phyloP scores from a whole-genome alignment of 2,888 invertebrate species.

The Junonia oenone region DNA sequence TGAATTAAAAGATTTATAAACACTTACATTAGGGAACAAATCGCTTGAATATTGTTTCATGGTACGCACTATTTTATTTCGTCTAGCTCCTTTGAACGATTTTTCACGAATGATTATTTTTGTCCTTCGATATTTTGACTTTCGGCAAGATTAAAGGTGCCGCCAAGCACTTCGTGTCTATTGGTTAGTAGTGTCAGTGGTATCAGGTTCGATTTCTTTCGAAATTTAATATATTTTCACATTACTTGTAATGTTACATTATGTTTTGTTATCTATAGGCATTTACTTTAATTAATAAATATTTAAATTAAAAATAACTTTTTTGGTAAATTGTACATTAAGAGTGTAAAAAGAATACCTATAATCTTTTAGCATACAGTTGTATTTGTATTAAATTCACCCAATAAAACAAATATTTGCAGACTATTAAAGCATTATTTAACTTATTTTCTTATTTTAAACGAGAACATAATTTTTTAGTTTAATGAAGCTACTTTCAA shows the following conservation, averaged over 20 bases:
- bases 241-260: too few relatives aligned
- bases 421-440: neutral
- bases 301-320: too few relatives aligned
- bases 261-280: too few relatives aligned
- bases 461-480: neutral
- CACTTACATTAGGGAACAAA: slow-evolving; percentile 10
- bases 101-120: slow-evolving; percentile 7
- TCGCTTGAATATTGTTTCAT: neutral
- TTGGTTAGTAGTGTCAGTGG: neutral
- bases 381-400: too few relatives aligned
- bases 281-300: too few relatives aligned
- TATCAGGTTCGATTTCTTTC: slow-evolving; percentile 13
- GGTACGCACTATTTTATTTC: neutral
- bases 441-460: neutral
- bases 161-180: slow-evolving; percentile 11
- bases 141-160: slow-evolving; percentile 24
- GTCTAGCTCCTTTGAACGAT: slow-evolving; percentile 1
- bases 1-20: neutral
- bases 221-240: too few relatives aligned
- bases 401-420: too few relatives aligned
- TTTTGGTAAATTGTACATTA: too few relatives aligned
- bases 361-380: too few relatives aligned
- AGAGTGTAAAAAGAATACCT: too few relatives aligned
- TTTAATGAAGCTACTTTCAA: slow-evolving; percentile 30
- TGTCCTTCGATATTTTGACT: neutral